Conservation (phyloP, 2,888 invertebrate genomes). For the Dolichomitus sp. region DNA sequence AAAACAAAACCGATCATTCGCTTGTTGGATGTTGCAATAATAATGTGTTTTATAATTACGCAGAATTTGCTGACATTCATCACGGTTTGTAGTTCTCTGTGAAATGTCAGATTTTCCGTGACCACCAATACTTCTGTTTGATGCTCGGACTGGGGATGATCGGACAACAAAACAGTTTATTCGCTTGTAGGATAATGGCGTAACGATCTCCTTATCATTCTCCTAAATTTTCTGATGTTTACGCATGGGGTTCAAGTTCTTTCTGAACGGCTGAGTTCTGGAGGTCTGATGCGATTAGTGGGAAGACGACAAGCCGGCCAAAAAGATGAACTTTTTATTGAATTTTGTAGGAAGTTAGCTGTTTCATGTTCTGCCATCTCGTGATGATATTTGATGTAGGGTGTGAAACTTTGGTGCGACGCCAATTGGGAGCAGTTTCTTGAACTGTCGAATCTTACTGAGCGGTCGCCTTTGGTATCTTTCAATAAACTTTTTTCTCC, state of each 20-base stretch:
- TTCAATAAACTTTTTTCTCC: not conserved
- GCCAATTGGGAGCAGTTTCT: not conserved
- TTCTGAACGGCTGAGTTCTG: not conserved
- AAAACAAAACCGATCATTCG: not conserved
- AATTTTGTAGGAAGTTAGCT: not conserved
- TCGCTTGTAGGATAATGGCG: too few relatives aligned
- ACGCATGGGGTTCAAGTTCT: not conserved
- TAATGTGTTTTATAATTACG: not conserved
- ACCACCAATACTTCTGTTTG: not conserved
- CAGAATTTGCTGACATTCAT: not conserved
- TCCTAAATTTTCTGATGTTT: not conserved
- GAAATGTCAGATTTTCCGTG: not conserved
- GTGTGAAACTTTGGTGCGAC: not conserved
- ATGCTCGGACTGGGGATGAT: not conserved
- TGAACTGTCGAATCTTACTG: not conserved
- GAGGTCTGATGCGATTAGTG: not conserved
- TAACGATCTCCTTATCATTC: not conserved
- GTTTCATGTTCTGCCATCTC: not conserved
- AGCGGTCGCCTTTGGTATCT: not conserved
- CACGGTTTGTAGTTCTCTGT: too few relatives aligned
- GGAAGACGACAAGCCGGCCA: not conserved
- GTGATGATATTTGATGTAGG: not conserved
- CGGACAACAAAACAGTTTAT: not conserved
- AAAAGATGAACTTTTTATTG: not conserved
- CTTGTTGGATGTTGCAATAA: not conserved